These are phyloP conservation scores for Hydractinia symbiolongicarpus DNA, from an alignment of 30 jellyfish, hydroid and myxozoan species.

Conservation along the genomic window DNA sequence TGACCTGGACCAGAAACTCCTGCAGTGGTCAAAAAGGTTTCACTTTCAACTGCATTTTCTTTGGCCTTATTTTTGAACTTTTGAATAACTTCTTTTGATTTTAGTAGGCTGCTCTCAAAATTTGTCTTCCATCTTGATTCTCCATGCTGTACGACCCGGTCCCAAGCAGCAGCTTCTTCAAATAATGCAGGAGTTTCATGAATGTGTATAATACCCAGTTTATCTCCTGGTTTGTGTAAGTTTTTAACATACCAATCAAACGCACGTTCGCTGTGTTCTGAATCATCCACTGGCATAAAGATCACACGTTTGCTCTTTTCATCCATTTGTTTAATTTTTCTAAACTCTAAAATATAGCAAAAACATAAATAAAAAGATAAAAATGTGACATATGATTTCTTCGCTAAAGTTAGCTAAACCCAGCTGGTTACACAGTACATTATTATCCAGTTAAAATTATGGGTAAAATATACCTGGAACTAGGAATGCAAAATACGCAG, in stretches of 20 bases:
- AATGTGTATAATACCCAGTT: conserved; percentile 49
- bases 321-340: neutral
- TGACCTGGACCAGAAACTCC: conserved; percentile 64
- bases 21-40: conserved; percentile 25
- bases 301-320: conserved; percentile 27
- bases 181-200: conserved; percentile 64
- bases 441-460: too few relatives aligned
- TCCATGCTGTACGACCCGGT: conserved; percentile 55
- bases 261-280: conserved; percentile 70
- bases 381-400: too few relatives aligned
- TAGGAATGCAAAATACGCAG: too few relatives aligned
- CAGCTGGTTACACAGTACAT: too few relatives aligned
- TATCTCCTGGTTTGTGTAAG: conserved; percentile 54
- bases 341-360: too few relatives aligned
- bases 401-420: too few relatives aligned
- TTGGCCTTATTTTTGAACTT: conserved; percentile 38
- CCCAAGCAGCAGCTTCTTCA: conserved; percentile 56
- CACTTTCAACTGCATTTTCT: conserved; percentile 42
- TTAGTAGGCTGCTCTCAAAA: conserved; percentile 39
- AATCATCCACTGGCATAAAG: conserved; percentile 60
- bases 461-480: too few relatives aligned
- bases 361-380: too few relatives aligned
- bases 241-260: conserved; percentile 52
- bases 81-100: conserved; percentile 39
- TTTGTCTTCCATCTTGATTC: conserved; percentile 52